Evolutionary conservation across 2,888 invertebrate species (phyloP), one percentile per base, ranked within the genome.

Genomic region (Xestia ashworthii): DNA sequence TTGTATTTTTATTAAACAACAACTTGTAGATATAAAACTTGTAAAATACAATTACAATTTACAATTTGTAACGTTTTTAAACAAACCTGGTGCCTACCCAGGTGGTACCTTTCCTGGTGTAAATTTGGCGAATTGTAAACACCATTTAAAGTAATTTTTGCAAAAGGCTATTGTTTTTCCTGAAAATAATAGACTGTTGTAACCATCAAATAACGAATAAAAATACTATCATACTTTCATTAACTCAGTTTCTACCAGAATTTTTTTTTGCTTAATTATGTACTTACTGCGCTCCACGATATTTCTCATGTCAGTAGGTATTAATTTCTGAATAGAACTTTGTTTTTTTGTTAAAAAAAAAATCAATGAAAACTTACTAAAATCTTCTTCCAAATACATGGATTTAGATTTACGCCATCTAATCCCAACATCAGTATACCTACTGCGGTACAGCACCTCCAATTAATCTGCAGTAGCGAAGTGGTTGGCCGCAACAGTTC

Each of bases 401-500:
- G 14, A n/a, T 19, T 22, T 53, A 62, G n/a, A 41, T n/a, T 9
- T 0, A 25, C 65, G 16, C 44, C 44, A 16, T 65, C n/a, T 65
- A n/a, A 14, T 44, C 14, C 65, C 16, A 25, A 16, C 44, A 25
- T 44, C 44, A 25, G 16, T 38, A 11, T 16, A 25, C 8, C 16
- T 78, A 6, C 19, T 50, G 22, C 11, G 65, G 44, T 32, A 48
- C 41, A 55, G 12, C 5, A 60, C 38, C 48, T 41, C 65, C 71
- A 84, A 84, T 84, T 80, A 80, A 84, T 80, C 19, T 70, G 58
- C 25, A 46, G 22, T 44, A 46, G 65, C 50, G 5, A 25, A 22
- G 65, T 65, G 58, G 80, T 38, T 53, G 16, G 2, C 55, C 79
- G 25, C 41, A 68, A 68, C 14, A 64, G 69, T 58, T 78, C 55